A percentile compares a stretch with the other conserved stretches of the same genome.
phyloP scores from a whole-genome alignment of 2,113 vertebrate species.

The Ailuropoda melanoleuca region DNA sequence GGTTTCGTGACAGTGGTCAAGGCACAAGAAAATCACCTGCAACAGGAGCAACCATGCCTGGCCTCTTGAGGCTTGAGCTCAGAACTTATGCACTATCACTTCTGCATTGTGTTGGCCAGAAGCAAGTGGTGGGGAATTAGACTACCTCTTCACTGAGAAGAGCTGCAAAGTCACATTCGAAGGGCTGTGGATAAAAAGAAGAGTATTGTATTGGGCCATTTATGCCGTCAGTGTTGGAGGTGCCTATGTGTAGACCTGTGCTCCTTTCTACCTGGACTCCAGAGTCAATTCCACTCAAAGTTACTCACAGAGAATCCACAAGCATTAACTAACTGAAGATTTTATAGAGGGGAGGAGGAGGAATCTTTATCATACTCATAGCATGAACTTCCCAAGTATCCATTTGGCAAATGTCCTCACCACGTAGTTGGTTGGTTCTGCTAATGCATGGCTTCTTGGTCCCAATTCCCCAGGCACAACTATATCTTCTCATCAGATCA shows the following conservation, averaged over 20 bases:
- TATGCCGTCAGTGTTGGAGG: not conserved
- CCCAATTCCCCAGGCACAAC: not conserved
- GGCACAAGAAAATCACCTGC: not conserved
- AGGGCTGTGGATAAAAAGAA: not conserved
- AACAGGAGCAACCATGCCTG: not conserved
- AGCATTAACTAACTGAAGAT: not conserved
- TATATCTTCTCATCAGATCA: not conserved
- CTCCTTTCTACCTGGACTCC: not conserved
- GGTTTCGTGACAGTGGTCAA: not conserved
- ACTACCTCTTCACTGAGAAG: not conserved
- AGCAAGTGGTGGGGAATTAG: not conserved
- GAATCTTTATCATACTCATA: not conserved
- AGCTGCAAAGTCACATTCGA: rapidly evolving
- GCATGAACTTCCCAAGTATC: not conserved
- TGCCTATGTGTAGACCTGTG: not conserved
- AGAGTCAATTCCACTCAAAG: not conserved
- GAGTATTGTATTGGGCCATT: not conserved
- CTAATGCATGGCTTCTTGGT: not conserved
- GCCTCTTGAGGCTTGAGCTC: not conserved
- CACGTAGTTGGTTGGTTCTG: not conserved
- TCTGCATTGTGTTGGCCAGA: not conserved
- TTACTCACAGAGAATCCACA: not conserved
- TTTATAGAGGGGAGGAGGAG: not conserved
- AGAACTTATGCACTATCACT: not conserved
- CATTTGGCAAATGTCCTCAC: not conserved